These are phyloP conservation scores for Semotilus atromaculatus DNA, from an alignment of 2,797 vertebrate species.

Conservation along the genomic window DNA sequence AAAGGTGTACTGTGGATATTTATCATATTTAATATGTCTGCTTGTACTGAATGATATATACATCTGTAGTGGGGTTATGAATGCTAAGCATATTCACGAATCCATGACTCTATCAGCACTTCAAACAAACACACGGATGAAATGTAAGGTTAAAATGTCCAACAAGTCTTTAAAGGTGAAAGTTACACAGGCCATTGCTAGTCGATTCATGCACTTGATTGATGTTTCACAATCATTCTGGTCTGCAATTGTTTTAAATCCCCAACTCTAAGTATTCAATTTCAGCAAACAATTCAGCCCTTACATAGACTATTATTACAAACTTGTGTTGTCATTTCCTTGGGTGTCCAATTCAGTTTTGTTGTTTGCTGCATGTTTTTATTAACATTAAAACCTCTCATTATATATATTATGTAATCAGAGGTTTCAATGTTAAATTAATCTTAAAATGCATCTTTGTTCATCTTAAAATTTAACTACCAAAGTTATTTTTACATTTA, in stretches of 20 bases:
- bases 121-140: slow-evolving; percentile 1
- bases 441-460: no score
- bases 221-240: not conserved
- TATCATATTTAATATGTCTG: slow-evolving; percentile 31
- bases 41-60: slow-evolving; percentile 45
- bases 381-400: not conserved
- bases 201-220: not conserved
- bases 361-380: not conserved
- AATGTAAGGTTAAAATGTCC: not conserved
- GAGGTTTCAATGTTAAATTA: not conserved
- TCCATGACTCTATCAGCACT: not conserved
- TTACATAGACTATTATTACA: no score
- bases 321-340: not conserved
- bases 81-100: not conserved
- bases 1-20: slow-evolving; percentile 25
- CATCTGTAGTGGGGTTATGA: slow-evolving; percentile 31
- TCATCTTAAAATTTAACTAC: not conserved
- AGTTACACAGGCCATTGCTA: not conserved
- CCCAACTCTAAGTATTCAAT: not conserved
- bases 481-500: no score
- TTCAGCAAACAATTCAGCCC: not conserved
- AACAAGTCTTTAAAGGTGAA: not conserved
- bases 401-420: not conserved
- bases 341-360: not conserved
- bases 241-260: not conserved